Evolutionary conservation across 2,113 vertebrate species (phyloP), one percentile per base, ranked within the genome.

Genomic region (Oplegnathus fasciatus): DNA sequence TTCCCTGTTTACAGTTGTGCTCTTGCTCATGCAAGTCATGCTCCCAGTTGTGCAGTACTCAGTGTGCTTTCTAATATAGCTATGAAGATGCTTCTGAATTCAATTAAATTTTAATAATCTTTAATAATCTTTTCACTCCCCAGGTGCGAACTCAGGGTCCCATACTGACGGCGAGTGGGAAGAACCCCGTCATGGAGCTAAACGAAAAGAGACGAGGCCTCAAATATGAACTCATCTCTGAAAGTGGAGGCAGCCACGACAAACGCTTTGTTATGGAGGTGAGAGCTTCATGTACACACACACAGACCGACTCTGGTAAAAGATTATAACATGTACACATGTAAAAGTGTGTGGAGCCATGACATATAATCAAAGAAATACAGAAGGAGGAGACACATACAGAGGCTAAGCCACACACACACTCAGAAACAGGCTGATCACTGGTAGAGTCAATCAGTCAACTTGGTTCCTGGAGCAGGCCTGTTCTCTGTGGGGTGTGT

Each of bases 71-170:
- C 30, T 60, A 22, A 72, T 57, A 28, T 28, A 67, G 24, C 54
- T n/a, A 24, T 48, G 11, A 81, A 42, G 22, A 60, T 50, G 50
- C 17, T 54, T 72, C 58, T 32, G 17, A 58, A 61, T 76, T 6
- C 9, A 58, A 44, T 28, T 2, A 2, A 17, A n/a, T n/a, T 37
- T 37, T 37, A 37, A 37, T 37, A 37, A 37, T 37, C 7, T 48
- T 46, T 0, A 40, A 32, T 22, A 32, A 57, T 13, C 4, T 55
- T 62, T 81, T 62, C 22, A 2, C 13, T 14, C 18, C 14, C 7
- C 88, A 99, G 98, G 97, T 99, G 91, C 96, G 98, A 97, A 99
- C 98, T 97, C 98, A 99, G 97, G 98, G 98, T 94, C 98, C 98
- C 86, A 99, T 99, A 80, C 97, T 99, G 92, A 99, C 98, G 62